These are phyloP conservation scores for Plusia festucae DNA, from an alignment of 2,888 invertebrate species.

Conservation along the genomic window DNA sequence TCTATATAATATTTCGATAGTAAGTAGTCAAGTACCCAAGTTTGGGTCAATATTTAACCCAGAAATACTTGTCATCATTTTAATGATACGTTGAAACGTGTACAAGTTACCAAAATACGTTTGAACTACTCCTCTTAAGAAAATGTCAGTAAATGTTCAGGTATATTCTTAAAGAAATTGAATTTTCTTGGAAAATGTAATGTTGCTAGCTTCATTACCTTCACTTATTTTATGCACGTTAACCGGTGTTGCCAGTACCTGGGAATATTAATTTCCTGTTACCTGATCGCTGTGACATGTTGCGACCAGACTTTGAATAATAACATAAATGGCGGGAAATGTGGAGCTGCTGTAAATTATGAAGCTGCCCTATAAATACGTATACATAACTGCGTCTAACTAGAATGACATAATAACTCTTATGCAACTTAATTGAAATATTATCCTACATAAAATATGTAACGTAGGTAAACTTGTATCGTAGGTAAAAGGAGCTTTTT, in stretches of 20 bases:
- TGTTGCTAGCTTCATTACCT: slow-evolving; percentile 19
- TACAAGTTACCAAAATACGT: not conserved
- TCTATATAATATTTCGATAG: no score
- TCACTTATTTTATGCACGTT: slow-evolving; percentile 28
- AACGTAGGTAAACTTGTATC: no score
- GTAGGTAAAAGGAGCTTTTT: no score
- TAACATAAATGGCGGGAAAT: slow-evolving; percentile 27
- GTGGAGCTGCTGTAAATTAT: slow-evolving; percentile 4
- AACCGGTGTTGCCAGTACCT: slow-evolving; percentile 32
- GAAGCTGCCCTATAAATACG: not conserved
- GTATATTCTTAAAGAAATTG: not conserved
- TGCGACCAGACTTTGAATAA: slow-evolving; percentile 38
- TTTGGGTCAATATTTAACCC: no score
- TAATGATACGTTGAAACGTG: no score
- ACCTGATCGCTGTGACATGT: slow-evolving; percentile 40
- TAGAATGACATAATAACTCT: not conserved
- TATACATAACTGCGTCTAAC: slow-evolving; percentile 1
- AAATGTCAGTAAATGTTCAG: not conserved
- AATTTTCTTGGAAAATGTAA: slow-evolving; percentile 7
- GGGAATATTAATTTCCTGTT: slow-evolving; percentile 53
- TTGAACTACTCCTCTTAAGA: not conserved
- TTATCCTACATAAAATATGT: no score
- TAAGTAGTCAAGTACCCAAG: no score
- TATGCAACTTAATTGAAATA: no score
- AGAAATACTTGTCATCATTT: no score